Base-by-base conservation (phyloP, 2,888 invertebrate genomes). In the Drosophila monieri region DNA sequence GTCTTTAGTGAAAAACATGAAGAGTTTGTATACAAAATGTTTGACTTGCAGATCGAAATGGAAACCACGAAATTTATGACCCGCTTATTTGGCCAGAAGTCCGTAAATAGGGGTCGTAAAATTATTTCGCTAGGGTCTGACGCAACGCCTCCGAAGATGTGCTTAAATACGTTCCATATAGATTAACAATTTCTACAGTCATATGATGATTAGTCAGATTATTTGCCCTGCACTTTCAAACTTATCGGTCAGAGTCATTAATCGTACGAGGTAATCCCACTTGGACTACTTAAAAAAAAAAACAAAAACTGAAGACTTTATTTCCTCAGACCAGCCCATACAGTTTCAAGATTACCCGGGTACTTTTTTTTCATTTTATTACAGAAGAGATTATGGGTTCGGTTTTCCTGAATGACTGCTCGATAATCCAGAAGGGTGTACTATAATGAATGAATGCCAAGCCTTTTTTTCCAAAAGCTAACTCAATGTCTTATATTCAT, bases 21-120 rank as follows among this genome's bases (percentile, higher is more conserved):
- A 49, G 30, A 49, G 18, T 18, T 32, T 15, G 32, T 35, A 49
- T 21, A 32, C 32, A 35, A n/a, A 21, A 21, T 48, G 15, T 48
- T 32, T 18, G 18, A 6, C 14, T 9, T 9, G 27, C 14, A n/a
- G 30, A 48, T 15, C 15, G 15, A 47, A 12, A n/a, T 10, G 14
- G 6, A 49, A 21, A 51, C 52, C 37, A 65, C 35, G 27, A 51
- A 51, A 51, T 51, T 58, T 39, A 58, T 46, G 46, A 35, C 35
- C 35, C 30, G 46, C 58, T 51, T 46, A 67, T 32, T 46, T 18
- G 30, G 55, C 44, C 46, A 55, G 44, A 44, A n/a, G 25, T 49
- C 59, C 67, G 39, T 69, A 47, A 69, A 69, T 52, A 69, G 69
- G 15, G 21, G 57, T 15, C 37, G 51, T 47, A 39, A 69, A 52